These are phyloP conservation scores for Tamandua tetradactyla DNA, from an alignment of 2,797 vertebrate species.

Conservation along the genomic window DNA sequence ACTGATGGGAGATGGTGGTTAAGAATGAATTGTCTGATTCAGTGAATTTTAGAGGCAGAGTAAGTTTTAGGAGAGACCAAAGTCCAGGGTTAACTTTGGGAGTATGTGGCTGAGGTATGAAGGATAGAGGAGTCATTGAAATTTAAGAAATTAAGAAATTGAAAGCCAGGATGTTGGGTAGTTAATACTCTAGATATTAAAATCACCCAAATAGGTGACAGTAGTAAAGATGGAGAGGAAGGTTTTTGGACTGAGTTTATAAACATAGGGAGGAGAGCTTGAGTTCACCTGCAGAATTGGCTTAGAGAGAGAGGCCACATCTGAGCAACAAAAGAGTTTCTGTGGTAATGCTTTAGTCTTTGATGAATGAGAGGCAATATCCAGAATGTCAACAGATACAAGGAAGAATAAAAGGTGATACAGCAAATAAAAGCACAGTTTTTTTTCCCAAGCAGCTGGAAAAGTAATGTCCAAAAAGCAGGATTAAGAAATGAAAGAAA, in stretches of 20 bases:
- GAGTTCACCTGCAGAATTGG: no score
- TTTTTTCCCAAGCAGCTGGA: not conserved
- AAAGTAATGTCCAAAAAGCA: not conserved
- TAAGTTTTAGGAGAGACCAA: no score
- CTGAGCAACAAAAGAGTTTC: no score
- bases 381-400: not conserved
- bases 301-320: no score
- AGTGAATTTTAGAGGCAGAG: not conserved
- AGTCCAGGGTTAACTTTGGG: no score
- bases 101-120: not conserved
- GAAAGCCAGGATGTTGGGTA: not conserved
- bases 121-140: not conserved
- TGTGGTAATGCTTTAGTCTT: not conserved
- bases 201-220: not conserved
- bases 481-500: not conserved
- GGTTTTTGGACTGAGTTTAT: not conserved
- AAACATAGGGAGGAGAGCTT: no score
- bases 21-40: not conserved
- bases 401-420: not conserved
- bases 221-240: not conserved
- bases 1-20: not conserved
- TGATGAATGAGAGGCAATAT: not conserved
- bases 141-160: not conserved
- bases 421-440: not conserved
- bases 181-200: not conserved